Conservation (phyloP, 1,140 invertebrate species). For the Pteromalus puparum region DNA sequence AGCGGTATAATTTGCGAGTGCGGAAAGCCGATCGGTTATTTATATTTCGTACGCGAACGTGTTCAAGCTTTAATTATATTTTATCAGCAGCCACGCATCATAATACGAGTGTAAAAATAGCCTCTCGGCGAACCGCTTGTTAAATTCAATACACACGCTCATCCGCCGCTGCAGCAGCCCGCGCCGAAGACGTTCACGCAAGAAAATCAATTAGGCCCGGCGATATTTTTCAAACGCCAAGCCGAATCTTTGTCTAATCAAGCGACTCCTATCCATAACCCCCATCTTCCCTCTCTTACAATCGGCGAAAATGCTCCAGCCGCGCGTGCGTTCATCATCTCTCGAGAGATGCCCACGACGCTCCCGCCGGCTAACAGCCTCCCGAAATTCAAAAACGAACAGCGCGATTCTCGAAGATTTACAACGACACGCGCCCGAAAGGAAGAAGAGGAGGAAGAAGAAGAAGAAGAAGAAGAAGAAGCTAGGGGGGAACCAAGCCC, state of each 20-base stretch:
- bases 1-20: too few relatives aligned
- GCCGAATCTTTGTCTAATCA: neutral
- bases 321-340: neutral
- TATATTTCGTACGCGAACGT: too few relatives aligned
- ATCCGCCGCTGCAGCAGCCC: too few relatives aligned
- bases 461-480: neutral
- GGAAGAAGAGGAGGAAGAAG: neutral
- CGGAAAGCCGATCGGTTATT: too few relatives aligned
- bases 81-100: too few relatives aligned
- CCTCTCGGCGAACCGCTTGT: neutral
- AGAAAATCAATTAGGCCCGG: neutral
- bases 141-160: neutral
- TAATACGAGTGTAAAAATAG: neutral
- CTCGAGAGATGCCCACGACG: neutral
- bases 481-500: neutral
- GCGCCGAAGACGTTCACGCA: neutral
- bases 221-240: neutral
- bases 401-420: constrained; percentile 18
- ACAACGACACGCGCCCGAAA: constrained; percentile 1
- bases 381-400: neutral
- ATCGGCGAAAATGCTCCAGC: neutral
- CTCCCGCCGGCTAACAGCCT: neutral
- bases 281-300: too few relatives aligned
- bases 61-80: too few relatives aligned
- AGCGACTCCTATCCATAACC: neutral